These are phyloP conservation scores for Oreonectes daqikongensis DNA, from an alignment of 2,797 vertebrate genomes.

Conservation along the genomic window DNA sequence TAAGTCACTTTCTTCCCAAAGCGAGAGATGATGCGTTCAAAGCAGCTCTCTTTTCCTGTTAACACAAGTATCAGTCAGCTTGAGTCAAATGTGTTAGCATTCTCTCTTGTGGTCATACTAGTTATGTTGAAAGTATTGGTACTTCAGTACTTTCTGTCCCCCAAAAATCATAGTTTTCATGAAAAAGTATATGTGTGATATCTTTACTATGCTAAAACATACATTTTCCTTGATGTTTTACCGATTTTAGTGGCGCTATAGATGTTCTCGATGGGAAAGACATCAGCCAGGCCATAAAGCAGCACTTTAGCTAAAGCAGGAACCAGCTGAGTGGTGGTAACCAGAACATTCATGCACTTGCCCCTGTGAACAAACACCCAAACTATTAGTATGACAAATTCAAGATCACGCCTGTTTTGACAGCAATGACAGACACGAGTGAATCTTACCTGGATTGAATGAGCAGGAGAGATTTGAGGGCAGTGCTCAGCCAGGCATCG, in stretches of 20 bases:
- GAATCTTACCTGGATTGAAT: slow-evolving; percentile 90
- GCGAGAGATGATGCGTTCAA: slow-evolving; percentile 93
- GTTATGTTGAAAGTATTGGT: background rate
- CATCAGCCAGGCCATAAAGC: slow-evolving; percentile 91
- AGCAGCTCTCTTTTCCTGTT: slow-evolving; percentile 96
- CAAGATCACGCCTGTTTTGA: background rate
- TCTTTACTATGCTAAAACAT: no score
- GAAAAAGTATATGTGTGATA: no score
- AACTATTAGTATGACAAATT: background rate
- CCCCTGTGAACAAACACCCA: slow-evolving; percentile 77
- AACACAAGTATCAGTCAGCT: background rate
- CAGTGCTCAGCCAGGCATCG: slow-evolving; percentile 94
- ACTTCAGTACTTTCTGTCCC: background rate
- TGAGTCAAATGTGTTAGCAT: background rate
- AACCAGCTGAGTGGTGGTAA: slow-evolving; percentile 97
- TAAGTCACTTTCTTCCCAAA: slow-evolving; percentile 98
- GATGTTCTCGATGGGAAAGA: slow-evolving; percentile 97
- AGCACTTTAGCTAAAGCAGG: slow-evolving; percentile 97
- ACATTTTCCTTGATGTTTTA: slow-evolving; percentile 56
- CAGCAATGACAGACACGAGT: background rate
- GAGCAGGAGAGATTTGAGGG: slow-evolving; percentile 92
- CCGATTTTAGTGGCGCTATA: slow-evolving; percentile 99
- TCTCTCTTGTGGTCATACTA: background rate
- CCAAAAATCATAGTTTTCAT: no score
- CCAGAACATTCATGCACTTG: slow-evolving; percentile 94